Percentiles rank a stretch among this genome's conserved stretches.
Conservation (phyloP, 2,113 vertebrate genomes). For the Ammodytes dubius region DNA sequence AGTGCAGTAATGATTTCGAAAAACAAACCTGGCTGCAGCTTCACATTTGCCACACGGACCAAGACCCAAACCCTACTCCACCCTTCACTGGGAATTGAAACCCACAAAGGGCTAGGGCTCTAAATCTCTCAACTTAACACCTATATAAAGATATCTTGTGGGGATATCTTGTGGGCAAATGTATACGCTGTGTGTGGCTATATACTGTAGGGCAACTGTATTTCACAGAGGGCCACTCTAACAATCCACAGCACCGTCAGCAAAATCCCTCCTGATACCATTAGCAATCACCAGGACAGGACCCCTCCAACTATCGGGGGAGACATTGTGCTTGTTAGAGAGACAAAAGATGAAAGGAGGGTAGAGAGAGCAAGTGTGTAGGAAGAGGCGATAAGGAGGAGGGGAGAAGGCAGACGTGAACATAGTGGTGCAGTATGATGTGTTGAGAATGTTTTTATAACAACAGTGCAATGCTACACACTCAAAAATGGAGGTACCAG, state of each 20-base stretch:
- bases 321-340: slow-evolving; percentile 75
- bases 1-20: not conserved
- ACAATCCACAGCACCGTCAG: slow-evolving; percentile 68
- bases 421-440: not conserved
- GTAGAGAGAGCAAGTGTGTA: slow-evolving; percentile 28
- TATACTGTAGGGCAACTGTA: not conserved
- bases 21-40: too few species aligned
- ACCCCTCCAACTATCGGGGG: slow-evolving; percentile 60
- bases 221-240: slow-evolving; percentile 50
- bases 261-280: slow-evolving; percentile 75
- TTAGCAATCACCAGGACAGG: slow-evolving; percentile 75
- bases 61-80: not conserved
- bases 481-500: too few species aligned
- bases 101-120: not conserved
- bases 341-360: slow-evolving; percentile 44
- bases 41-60: too few species aligned
- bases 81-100: not conserved
- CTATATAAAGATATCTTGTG: not conserved
- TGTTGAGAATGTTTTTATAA: slow-evolving; percentile 20
- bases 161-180: not conserved
- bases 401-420: slow-evolving; percentile 12
- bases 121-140: not conserved
- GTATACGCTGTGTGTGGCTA: not conserved
- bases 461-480: not conserved
- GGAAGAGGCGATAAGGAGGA: slow-evolving; percentile 44